Base-by-base conservation (phyloP, 2,888 invertebrate species). In the Agrochola macilenta region DNA sequence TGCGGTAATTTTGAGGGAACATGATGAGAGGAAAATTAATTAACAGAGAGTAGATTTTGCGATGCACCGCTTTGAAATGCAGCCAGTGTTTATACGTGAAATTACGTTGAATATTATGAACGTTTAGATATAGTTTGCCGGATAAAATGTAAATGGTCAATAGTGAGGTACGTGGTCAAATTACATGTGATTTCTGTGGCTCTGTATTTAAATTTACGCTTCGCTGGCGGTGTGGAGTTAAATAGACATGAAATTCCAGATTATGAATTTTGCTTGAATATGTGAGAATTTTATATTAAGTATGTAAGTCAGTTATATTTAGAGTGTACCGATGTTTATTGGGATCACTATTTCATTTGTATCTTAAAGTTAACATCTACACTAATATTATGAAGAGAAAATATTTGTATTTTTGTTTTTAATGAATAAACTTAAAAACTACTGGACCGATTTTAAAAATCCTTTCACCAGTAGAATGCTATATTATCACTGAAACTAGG, bases 21-120 rank as follows among this genome's bases (percentile, higher is more conserved):
- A 83, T 77, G 86, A 83, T 87, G 89, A 89, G 83, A 82, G 88
- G 88, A 87, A 90, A 90, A 90, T 91, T 93, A 91, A 92, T 92
- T 90, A 92, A 86, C 87, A 85, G 84, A 79, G 87, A 90, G 85
- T 86, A 85, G 87, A 84, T 89, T 86, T 83, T 87, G 83, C 78
- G 84, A 84, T 90, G 90, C 87, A 85, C 70, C 82, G 79, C 81
- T 89, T 88, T 87, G 84, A 88, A 88, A 76, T 87, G 87, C 87
- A 85, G 69, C 46, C 71, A 74, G 79, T 79, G 83, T 82, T 87
- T 82, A 78, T 79, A 71, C 69, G 79, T 79, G 52, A 84, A 80
- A 82, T 84, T 77, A 78, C 82, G 78, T 65, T 71, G 68, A 78
- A 82, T 71, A 85, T 75, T 63, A 75, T 46, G 63, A 35, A 74